Evolutionary conservation across 2,888 invertebrate genomes (phyloP), one percentile per base, ranked within the genome.

Genomic region (Oscheius sp.): DNA sequence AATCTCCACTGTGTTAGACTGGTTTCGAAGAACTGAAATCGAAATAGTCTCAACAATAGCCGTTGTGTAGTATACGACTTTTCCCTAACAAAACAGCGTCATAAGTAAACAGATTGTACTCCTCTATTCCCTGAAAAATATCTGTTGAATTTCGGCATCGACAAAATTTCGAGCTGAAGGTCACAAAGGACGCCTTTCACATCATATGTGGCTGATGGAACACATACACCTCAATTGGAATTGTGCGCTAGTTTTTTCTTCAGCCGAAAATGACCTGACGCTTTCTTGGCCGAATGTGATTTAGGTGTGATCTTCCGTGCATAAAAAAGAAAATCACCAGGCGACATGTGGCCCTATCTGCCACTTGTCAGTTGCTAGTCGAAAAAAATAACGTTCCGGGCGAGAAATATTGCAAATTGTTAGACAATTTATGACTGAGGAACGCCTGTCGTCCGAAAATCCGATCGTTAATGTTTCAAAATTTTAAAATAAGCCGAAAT

Each of bases 351-450:
- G 59, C 30, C 54, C 59, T 26, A 41, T 59, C 41, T 22, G 59
- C 44, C 59, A 44, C 44, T 59, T 59, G 59, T 44, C 59, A 59
- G 59, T 59, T 59, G 41, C 33, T 22, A 22, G n/a, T 54, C 12
- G 26, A 24, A 59, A 59, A 56, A 59, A 59, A 38, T 26, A 44
- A 44, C 59, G 41, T 59, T 44, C 59, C 44, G 59, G 41, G 44
- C 59, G 62, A 49, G 62, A 62, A 62, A 62, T 62, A 62, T 62
- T 62, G 62, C 62, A 62, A 62, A 62, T 62, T 62, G 62, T 62
- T 24, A 32, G 32, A 47, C 32, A 49, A 62, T 62, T 62, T 62
- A 62, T 62, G 47, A 49, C 44, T 44, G 41, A 44, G 45, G 26
- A 26, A 26, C 59, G 59, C 30, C 59, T 32, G 32, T 54, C 54